Evolutionary conservation across 2,797 vertebrate species (phyloP).

Genomic region (Helicolenus hilgendorfi): DNA sequence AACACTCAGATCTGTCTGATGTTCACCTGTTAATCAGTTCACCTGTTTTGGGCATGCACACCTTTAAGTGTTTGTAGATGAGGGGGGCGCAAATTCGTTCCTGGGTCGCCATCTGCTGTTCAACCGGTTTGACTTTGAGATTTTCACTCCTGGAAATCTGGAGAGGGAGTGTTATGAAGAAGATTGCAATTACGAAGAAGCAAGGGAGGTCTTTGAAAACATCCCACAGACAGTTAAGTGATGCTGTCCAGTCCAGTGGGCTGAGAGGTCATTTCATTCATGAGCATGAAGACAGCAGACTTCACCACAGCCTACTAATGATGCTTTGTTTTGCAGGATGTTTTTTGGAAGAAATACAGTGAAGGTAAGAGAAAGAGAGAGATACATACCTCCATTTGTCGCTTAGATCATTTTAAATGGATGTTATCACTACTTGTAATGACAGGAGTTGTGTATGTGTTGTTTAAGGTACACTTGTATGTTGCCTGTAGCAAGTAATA

Average conservation of each 20-base stretch:
- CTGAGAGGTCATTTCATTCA: background rate
- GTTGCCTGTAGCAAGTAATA: background rate
- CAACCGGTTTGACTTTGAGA: conserved; percentile 97
- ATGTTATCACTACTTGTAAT: background rate
- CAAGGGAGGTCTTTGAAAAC: conserved; percentile 95
- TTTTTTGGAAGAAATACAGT: conserved; percentile 94
- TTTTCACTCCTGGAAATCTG: conserved; percentile 93
- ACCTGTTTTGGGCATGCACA: background rate
- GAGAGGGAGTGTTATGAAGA: conserved; percentile 97
- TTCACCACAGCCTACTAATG: background rate
- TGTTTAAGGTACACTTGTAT: background rate
- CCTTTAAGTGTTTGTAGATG: conserved; percentile 92
- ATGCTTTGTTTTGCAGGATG: conserved; percentile 83
- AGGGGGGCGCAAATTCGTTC: conserved; percentile 92
- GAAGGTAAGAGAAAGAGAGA: conserved; percentile 70
- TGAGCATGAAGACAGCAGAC: background rate
- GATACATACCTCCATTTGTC: background rate
- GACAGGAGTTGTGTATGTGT: background rate
- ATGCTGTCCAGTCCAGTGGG: background rate
- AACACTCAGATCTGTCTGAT: background rate
- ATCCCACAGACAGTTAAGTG: conserved; percentile 91
- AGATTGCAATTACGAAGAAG: conserved; percentile 96
- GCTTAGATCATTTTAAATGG: background rate
- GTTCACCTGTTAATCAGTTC: background rate
- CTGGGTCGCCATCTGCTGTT: conserved; percentile 93